These are phyloP conservation scores for Clarias platycephalus DNA, from an alignment of 2,797 vertebrate species.

Conservation along the genomic window DNA sequence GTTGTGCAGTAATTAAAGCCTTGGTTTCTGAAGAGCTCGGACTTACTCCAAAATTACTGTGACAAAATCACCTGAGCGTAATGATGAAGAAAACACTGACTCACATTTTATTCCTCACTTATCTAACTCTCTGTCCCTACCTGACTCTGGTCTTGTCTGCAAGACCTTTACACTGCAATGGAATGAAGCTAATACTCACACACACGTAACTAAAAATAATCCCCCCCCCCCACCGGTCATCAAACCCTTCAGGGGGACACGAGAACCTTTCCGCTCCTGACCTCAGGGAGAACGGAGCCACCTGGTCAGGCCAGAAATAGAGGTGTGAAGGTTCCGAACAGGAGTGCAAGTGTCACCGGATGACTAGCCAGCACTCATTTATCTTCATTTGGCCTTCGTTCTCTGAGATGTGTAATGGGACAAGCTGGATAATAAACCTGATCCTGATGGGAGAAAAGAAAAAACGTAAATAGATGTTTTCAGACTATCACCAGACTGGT, in stretches of 20 bases:
- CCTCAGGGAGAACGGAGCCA: constrained; percentile 65
- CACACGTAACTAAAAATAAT: constrained; percentile 49
- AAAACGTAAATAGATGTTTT: constrained; percentile 31
- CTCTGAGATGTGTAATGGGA: constrained; percentile 42
- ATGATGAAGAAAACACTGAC: neutral
- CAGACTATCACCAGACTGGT: constrained; percentile 16
- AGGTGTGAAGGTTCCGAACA: constrained; percentile 69
- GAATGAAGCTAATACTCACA: constrained; percentile 41
- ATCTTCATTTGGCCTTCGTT: constrained; percentile 57
- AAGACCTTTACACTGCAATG: constrained; percentile 19
- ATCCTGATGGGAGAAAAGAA: constrained; percentile 13
- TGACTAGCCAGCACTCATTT: constrained; percentile 51
- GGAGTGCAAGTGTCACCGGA: constrained; percentile 43
- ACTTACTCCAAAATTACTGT: neutral
- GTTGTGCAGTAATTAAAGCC: constrained; percentile 10
- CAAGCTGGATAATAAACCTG: constrained; percentile 40
- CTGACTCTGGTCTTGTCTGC: neutral
- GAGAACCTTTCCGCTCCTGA: constrained; percentile 65
- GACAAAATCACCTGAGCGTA: neutral
- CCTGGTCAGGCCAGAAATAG: constrained; percentile 66
- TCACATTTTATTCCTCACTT: neutral
- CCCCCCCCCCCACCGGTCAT: constrained; percentile 55
- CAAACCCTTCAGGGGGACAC: constrained; percentile 53
- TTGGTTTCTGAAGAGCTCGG: neutral
- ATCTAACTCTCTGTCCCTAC: neutral